These are phyloP conservation scores for Aporophyla lueneburgensis DNA, from an alignment of 2,888 invertebrate genomes.

Conservation along the genomic window DNA sequence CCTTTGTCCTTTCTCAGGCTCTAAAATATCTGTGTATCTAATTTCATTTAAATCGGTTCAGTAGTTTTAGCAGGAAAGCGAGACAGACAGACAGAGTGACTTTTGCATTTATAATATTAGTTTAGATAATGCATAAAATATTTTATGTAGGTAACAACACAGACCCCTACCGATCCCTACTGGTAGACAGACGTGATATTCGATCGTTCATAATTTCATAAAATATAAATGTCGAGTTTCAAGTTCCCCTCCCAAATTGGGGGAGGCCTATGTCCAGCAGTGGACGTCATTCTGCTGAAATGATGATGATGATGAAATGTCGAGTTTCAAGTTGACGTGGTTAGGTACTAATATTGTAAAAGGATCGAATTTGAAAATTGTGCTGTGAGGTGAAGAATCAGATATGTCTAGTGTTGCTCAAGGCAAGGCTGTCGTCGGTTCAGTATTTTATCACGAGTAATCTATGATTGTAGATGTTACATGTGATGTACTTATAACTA, in stretches of 20 bases:
- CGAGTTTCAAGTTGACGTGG: conserved; percentile 4
- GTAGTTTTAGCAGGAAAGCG: no score
- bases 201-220: background rate
- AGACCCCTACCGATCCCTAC: no score
- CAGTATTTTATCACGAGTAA: conserved; percentile 19
- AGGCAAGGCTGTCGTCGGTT: conserved; percentile 22
- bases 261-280: no score
- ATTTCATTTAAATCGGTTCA: no score
- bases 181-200: background rate
- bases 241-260: no score
- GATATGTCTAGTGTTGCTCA: conserved; percentile 26
- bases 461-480: conserved; percentile 43
- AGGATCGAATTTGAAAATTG: conserved; percentile 41
- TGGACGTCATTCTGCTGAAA: no score
- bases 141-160: no score
- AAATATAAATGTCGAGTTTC: conserved; percentile 13
- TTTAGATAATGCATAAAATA: no score
- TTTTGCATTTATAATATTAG: no score
- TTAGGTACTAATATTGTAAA: conserved; percentile 15
- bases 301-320: background rate
- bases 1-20: no score
- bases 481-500: conserved; percentile 20
- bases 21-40: no score
- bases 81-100: no score
- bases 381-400: conserved; percentile 13